Percentiles rank a stretch among this genome's conserved stretches.
Conservation (phyloP, 2,113 vertebrate genomes). For the Cavia porcellus region DNA sequence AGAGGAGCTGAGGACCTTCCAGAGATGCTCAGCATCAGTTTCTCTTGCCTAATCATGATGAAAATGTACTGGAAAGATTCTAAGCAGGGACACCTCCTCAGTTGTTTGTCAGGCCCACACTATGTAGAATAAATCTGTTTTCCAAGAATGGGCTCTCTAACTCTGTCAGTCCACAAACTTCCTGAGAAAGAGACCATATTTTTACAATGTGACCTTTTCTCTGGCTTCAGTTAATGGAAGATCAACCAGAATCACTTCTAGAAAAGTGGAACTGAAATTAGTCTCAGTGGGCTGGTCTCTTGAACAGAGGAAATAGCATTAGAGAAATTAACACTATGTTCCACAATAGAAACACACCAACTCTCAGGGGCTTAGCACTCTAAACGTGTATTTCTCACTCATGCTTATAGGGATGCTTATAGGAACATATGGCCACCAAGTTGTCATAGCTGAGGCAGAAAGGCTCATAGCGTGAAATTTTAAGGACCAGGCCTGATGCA, state of each 20-base stretch:
- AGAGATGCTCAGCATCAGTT: neutral
- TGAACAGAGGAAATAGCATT: slow-evolving; percentile 16
- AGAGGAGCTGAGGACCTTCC: neutral
- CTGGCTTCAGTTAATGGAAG: slow-evolving; percentile 18
- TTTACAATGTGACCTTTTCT: neutral
- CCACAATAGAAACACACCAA: neutral
- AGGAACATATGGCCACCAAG: neutral
- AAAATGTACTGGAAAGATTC: neutral
- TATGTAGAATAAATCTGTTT: neutral
- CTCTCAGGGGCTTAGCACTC: neutral
- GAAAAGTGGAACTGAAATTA: slow-evolving; percentile 5
- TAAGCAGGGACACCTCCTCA: neutral
- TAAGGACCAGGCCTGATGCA: neutral
- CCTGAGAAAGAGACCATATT: neutral
- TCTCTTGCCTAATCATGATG: neutral
- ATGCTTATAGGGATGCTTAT: neutral
- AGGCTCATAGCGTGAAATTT: neutral
- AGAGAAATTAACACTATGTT: neutral
- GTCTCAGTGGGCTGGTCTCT: neutral
- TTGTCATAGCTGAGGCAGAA: neutral
- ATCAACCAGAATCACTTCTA: neutral
- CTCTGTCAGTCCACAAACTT: neutral
- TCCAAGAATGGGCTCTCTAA: neutral
- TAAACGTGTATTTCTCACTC: neutral
- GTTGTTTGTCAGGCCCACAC: neutral